Base-by-base conservation (phyloP, 2,888 invertebrate genomes). In the Drosophila nigritarsus region DNA sequence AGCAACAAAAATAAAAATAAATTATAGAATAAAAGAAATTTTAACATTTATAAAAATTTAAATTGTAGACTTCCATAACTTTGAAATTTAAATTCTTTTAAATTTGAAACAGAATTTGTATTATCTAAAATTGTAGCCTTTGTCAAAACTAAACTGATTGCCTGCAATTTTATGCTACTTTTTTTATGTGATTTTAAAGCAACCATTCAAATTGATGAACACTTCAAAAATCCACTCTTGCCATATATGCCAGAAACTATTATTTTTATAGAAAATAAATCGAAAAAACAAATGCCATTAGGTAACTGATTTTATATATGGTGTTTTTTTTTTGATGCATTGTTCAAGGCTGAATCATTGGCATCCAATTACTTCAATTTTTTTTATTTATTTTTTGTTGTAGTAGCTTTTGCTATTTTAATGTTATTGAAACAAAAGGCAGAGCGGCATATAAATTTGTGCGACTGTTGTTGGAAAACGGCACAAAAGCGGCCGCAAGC, bases 351-450 rank as follows among this genome's bases (percentile, higher is more conserved):
- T 29, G n/a, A 59, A 63, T 60, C 63, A 48, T 55, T 45, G 32
- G 55, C 49, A n/a, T 59, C 66, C 72, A 78, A 78, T 78, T 80
- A 76, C 66, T 71, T 71, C 64, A 55, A 70, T 66, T 61, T 75
- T 45, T 59, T 59, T 36, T 27, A 4, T 32, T 42, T 67, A 54
- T 59, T 65, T 15, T 15, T 24, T 38, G 13, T 42, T 45, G 48
- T 42, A 29, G 58, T 45, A 34, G 63, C 36, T 60, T 61, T 62
- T 75, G 53, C 38, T 55, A 30, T 15, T 40, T 51, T 34, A 55
- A 27, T 50, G 38, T 58, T 67, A 55, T 49, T 65, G 72, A 76
- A 80, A 77, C 78, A 81, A 80, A 67, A 40, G 61, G 69, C 62
- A 40, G 38, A 49, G 45, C 53, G 34, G 45, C 62, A 80, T 49